Percentiles rank a stretch among this genome's conserved stretches.
phyloP scores from a whole-genome alignment of 1,140 invertebrate species.

The Bombus impatiens region DNA sequence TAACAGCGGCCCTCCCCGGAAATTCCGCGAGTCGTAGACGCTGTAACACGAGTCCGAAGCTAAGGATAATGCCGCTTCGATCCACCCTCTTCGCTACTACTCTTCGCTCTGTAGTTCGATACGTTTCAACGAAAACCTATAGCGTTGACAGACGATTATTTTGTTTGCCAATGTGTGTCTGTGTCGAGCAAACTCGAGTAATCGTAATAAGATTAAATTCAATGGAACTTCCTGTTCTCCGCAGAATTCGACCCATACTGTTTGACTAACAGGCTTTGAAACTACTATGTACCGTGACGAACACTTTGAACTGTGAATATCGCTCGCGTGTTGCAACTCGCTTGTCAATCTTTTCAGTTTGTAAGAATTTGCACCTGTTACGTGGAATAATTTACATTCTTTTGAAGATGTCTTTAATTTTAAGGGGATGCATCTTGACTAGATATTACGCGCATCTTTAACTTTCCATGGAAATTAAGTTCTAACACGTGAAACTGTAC shows the following conservation, averaged over 20 bases:
- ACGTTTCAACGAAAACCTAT: neutral
- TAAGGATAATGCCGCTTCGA: slow-evolving; percentile 1
- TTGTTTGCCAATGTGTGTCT: slow-evolving; percentile 25
- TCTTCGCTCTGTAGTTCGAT: slow-evolving; percentile 10
- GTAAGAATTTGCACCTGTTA: neutral
- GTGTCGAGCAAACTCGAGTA: slow-evolving; percentile 13
- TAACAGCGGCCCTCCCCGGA: neutral
- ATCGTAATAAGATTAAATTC: slow-evolving; percentile 49
- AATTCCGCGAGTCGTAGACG: slow-evolving; percentile 27
- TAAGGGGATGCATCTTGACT: no score
- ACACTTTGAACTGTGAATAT: neutral
- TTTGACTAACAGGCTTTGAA: neutral
- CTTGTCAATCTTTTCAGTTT: neutral
- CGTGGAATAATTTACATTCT: neutral
- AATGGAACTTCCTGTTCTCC: slow-evolving; percentile 28
- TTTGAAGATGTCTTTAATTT: no score
- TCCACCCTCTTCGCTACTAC: neutral
- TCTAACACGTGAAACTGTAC: neutral
- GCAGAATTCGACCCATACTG: neutral
- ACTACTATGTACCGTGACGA: neutral
- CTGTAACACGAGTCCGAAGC: slow-evolving; percentile 35
- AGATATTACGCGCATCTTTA: no score
- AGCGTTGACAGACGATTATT: slow-evolving; percentile 31
- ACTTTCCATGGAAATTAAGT: neutral
- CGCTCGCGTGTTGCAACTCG: neutral